phyloP scores from a whole-genome alignment of 2,113 vertebrate species.

The Solenodon paradoxus region DNA sequence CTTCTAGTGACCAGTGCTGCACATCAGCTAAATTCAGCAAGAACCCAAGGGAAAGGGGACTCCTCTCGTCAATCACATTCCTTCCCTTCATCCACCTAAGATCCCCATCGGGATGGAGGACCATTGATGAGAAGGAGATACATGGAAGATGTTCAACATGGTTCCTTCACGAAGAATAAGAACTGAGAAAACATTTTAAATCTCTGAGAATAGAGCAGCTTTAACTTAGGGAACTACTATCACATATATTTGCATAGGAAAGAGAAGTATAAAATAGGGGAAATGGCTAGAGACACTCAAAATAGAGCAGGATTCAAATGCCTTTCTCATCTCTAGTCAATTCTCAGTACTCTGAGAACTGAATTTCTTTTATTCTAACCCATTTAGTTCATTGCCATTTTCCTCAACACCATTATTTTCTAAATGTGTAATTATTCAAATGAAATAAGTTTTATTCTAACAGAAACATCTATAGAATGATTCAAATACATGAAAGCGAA shows the following conservation, averaged over 20 bases:
- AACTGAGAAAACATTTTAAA: not conserved
- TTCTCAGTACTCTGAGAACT: not conserved
- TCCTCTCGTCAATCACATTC: not conserved
- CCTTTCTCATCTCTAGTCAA: not conserved
- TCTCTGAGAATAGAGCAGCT: not conserved
- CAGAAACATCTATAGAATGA: not conserved
- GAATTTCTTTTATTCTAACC: not conserved
- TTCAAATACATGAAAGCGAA: not conserved
- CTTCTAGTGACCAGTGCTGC: not conserved
- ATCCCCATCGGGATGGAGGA: not conserved
- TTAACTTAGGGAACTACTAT: not conserved
- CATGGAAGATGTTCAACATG: too few relatives aligned
- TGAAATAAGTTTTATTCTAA: not conserved
- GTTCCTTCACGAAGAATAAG: not conserved
- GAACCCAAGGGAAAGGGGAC: fast-evolving
- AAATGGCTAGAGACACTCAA: not conserved
- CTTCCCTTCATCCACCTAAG: not conserved
- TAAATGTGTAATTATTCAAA: not conserved
- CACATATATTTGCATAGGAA: not conserved
- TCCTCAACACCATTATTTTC: not conserved
- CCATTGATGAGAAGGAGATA: too few relatives aligned
- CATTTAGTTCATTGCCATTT: not conserved
- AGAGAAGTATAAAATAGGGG: not conserved
- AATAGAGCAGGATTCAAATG: not conserved
- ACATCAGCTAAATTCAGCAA: too few relatives aligned